Evolutionary conservation across 1,140 invertebrate species (phyloP), one percentile per base, ranked within the genome.

Genomic region (Planococcus citri): DNA sequence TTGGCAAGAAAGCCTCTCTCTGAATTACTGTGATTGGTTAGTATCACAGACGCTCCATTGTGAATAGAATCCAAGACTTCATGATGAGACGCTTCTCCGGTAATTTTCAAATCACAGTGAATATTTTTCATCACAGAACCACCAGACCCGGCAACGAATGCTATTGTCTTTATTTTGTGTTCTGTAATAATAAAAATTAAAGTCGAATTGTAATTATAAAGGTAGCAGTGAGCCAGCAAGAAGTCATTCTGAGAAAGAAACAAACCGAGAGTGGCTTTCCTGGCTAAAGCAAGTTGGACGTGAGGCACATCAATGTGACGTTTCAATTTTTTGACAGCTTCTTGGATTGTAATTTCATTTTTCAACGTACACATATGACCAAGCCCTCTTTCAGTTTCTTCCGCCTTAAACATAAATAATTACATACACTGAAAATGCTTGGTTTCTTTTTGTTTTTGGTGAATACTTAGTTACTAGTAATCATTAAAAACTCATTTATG

Each of bases 71-170:
- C 91, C n/a, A 97, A 79, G 0, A 97, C 78, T 69, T 97, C 94
- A 76, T 98, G 95, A 80, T 98, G 95, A 3, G 89, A 84, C 94
- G 98, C 97, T 82, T 98, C 95, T 20, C 95, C 86, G 6, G 94
- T 97, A 1, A 98, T 77, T 74, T 89, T 92, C 0, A 98, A 78
- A 80, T 96, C 92, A 10, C 88, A 90, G 27, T 78, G 70, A 0
- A 87, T 79, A 22, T 83, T 84, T 73, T 84, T 85, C 1, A 97
- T 79, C 17, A 95, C 80, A 1, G 88, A 88, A 9, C 80, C 79
- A 9, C 95, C 95, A 6, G 94, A 92, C 0, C 95, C 95, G 61
- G 93, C 93, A 80, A 95, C 97, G 0, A 96, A 77, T 8, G 90
- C 95, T 4, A 96, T 83, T 2, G 79, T 82, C 24, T 76, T 75